Conservation (phyloP, 2,888 invertebrate genomes). For the Odontomyia ornata region DNA sequence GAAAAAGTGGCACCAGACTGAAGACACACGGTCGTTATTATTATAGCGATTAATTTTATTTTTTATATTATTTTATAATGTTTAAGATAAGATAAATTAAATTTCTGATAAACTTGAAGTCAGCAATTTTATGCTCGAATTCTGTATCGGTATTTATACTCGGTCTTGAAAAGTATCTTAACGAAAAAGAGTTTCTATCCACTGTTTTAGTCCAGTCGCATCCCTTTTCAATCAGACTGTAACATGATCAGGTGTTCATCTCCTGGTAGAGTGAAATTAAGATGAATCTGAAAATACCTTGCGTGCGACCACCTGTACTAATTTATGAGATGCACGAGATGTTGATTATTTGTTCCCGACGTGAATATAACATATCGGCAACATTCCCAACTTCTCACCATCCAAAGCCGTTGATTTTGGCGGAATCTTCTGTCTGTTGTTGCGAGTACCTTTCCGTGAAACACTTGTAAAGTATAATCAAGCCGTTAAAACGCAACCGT, state of each 20-base stretch:
- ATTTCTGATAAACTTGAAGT: too few species aligned
- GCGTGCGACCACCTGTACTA: conserved; percentile 46
- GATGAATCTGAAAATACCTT: neutral
- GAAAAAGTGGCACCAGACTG: too few species aligned
- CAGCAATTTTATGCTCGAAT: too few species aligned
- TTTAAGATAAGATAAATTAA: too few species aligned
- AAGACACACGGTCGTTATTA: too few species aligned
- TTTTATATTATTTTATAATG: too few species aligned
- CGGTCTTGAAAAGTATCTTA: too few species aligned
- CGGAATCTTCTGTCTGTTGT: neutral
- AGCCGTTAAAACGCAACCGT: neutral
- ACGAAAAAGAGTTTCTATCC: too few species aligned
- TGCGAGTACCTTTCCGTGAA: neutral
- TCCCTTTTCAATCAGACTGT: neutral
- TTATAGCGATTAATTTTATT: too few species aligned
- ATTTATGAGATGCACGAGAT: conserved; percentile 44
- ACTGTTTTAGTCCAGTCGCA: too few species aligned
- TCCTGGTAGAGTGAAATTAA: neutral
- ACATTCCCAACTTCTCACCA: neutral
- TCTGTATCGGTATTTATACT: too few species aligned
- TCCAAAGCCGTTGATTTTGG: neutral
- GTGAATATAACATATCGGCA: neutral
- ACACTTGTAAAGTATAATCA: conserved; percentile 23
- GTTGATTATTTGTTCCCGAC: conserved; percentile 26
- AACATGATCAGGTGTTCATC: neutral